phyloP scores from a whole-genome alignment of 1,140 invertebrate genomes.

The Lordiphosa mommai region DNA sequence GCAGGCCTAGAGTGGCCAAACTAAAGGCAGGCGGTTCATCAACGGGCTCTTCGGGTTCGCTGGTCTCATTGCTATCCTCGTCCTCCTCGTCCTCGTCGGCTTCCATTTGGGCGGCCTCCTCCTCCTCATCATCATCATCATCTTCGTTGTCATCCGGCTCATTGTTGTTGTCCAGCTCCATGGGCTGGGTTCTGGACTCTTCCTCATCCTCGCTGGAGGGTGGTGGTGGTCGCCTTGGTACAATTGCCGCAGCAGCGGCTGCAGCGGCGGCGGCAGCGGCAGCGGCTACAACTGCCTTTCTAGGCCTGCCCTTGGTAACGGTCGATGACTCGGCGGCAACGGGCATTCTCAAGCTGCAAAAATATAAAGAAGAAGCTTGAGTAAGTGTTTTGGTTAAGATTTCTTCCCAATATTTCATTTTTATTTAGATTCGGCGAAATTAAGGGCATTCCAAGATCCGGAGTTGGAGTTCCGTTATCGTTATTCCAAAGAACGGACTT shows the following conservation, averaged over 20 bases:
- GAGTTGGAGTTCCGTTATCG: too few relatives aligned
- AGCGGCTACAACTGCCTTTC: slow-evolving; percentile 35
- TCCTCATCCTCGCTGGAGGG: slow-evolving; percentile 14
- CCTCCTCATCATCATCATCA: slow-evolving; percentile 19
- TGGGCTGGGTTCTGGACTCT: neutral
- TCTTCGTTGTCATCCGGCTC: slow-evolving; percentile 1
- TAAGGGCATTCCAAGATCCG: too few relatives aligned
- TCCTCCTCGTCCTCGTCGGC: slow-evolving; percentile 30
- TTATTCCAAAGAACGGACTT: too few relatives aligned
- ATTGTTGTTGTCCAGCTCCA: slow-evolving; percentile 17
- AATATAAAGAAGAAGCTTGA: neutral
- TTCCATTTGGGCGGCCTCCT: slow-evolving; percentile 15
- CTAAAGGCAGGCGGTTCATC: slow-evolving; percentile 86
- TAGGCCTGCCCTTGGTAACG: slow-evolving; percentile 22
- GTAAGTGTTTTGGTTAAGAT: too few relatives aligned
- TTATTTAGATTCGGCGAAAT: neutral
- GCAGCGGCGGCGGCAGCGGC: neutral
- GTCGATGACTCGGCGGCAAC: slow-evolving; percentile 29
- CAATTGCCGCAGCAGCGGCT: neutral
- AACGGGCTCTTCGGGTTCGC: slow-evolving; percentile 81
- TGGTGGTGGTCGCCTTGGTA: neutral
- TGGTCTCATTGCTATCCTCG: slow-evolving; percentile 65
- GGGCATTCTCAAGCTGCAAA: slow-evolving; percentile 51
- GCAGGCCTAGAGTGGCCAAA: slow-evolving; percentile 87
- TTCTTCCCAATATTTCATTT: neutral